Evolutionary conservation across 1,140 invertebrate genomes (phyloP), one percentile per base, ranked within the genome.

Genomic region (Latrodectus geometricus): DNA sequence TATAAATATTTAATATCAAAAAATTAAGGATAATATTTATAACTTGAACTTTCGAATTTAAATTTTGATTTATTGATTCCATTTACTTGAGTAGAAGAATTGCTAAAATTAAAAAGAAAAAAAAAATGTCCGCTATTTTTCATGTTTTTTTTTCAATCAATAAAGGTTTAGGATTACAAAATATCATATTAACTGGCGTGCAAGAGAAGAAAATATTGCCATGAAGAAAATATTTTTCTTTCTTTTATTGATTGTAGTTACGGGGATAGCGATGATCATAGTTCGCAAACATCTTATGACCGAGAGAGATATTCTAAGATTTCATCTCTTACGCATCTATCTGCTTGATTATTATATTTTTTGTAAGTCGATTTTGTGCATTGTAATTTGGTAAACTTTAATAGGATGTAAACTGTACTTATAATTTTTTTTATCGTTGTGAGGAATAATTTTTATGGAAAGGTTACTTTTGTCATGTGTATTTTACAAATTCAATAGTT

Each of bases 111-210:
- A 21, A 74, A 50, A 50, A 74, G 50, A 74, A 50, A 74, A 52
- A 49, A 73, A 20, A 35, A 17, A 5, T 72, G 17, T 50, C 48
- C 9, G 20, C 17, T 12, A 15, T 50, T 48, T 79, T 79, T 78
- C 61, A 23, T 35, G 17, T 48, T 56, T 81, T 48, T 56, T 81
- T 35, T 70, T n/a, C 20, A 68, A 81, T 81, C 79, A 81, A 81
- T 81, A 81, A 80, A 83, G 23, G 72, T 49, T 17, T 81, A 15
- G 21, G 81, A n/a, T 74, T 74, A 83, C 81, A 65, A 74, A 83
- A 83, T 83, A 83, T 72, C 70, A 72, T 75, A 83, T 83, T 83
- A 83, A 83, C 81, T 50, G 81, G 23, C 17, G n/a, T 23, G 68
- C 35, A 21, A 9, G 72, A 52, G 49, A 12, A 61, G 68, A 52